These are phyloP conservation scores for Dolichomitus sp. DNA, from an alignment of 2,888 invertebrate genomes.

Conservation along the genomic window DNA sequence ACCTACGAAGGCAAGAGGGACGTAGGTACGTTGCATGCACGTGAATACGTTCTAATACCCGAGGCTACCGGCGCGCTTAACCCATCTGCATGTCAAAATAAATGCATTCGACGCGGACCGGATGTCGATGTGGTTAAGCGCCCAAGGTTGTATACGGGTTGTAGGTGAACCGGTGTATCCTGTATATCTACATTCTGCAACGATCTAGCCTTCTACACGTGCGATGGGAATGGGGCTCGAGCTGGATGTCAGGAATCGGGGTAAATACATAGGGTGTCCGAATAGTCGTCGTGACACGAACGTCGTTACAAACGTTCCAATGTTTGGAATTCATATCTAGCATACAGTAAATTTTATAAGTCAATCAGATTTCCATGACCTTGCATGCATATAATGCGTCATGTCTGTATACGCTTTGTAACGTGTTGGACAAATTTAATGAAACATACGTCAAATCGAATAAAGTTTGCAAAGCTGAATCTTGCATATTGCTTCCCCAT, in stretches of 20 bases:
- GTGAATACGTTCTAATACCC: slow-evolving; percentile 49
- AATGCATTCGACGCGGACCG: slow-evolving; percentile 61
- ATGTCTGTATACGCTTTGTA: neutral
- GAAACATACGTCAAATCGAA: no score
- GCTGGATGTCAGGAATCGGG: slow-evolving; percentile 58
- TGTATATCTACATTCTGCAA: slow-evolving; percentile 29
- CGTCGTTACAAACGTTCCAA: slow-evolving; percentile 43
- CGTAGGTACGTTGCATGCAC: slow-evolving; percentile 13
- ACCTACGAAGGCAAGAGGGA: slow-evolving; percentile 12
- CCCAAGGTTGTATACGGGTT: slow-evolving; percentile 39
- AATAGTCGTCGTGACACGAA: slow-evolving; percentile 52
- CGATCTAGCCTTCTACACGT: slow-evolving; percentile 17
- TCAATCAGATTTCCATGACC: no score
- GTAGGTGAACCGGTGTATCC: slow-evolving; percentile 12
- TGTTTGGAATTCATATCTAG: slow-evolving; percentile 14
- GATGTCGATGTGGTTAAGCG: slow-evolving; percentile 59
- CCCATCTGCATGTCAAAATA: slow-evolving; percentile 69
- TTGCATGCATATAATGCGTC: neutral
- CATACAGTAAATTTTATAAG: slow-evolving; percentile 41
- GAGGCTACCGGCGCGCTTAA: slow-evolving; percentile 42
- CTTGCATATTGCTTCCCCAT: no score
- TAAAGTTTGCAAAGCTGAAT: no score
- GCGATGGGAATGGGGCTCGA: slow-evolving; percentile 9
- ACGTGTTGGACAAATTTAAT: no score
- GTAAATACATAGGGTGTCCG: slow-evolving; percentile 39